Percentiles rank a stretch among this genome's conserved stretches.
These are phyloP conservation scores for Marisa cornuarietis DNA, from an alignment of 1,140 invertebrate species.

Conservation along the genomic window DNA sequence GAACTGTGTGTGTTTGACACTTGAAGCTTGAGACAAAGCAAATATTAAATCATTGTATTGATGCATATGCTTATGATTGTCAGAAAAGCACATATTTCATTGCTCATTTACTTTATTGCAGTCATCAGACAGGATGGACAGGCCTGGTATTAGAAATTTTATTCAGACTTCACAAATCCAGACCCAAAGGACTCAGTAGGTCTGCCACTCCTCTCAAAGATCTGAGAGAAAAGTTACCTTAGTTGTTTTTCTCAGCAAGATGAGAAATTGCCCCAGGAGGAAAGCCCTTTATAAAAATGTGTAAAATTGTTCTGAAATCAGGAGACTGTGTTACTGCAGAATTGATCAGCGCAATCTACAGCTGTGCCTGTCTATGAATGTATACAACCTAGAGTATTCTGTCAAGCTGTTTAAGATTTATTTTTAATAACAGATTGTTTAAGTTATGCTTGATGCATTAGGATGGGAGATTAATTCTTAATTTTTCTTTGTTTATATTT, in stretches of 20 bases:
- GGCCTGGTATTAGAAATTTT: constrained; percentile 56
- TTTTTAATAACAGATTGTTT: not conserved
- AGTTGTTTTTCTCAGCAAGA: not conserved
- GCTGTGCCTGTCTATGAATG: not conserved
- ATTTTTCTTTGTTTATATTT: not conserved
- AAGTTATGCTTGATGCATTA: not conserved
- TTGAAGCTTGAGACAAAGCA: too few relatives aligned
- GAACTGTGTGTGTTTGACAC: too few relatives aligned
- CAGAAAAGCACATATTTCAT: too few relatives aligned
- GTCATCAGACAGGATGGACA: constrained; percentile 66
- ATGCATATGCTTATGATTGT: too few relatives aligned
- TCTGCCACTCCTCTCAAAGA: not conserved
- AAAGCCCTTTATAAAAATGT: not conserved
- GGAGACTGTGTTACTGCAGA: not conserved
- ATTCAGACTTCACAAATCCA: constrained; percentile 26
- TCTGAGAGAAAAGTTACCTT: too few relatives aligned
- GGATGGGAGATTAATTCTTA: not conserved
- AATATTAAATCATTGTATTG: too few relatives aligned
- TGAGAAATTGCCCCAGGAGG: not conserved
- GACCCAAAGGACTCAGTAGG: not conserved
- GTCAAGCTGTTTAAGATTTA: not conserved
- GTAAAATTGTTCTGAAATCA: not conserved
- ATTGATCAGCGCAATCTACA: not conserved
- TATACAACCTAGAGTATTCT: too few relatives aligned
- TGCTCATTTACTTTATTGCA: constrained; percentile 33